Evolutionary conservation across 1,140 invertebrate species (phyloP).

Genomic region (Lasioglossum baleicum): DNA sequence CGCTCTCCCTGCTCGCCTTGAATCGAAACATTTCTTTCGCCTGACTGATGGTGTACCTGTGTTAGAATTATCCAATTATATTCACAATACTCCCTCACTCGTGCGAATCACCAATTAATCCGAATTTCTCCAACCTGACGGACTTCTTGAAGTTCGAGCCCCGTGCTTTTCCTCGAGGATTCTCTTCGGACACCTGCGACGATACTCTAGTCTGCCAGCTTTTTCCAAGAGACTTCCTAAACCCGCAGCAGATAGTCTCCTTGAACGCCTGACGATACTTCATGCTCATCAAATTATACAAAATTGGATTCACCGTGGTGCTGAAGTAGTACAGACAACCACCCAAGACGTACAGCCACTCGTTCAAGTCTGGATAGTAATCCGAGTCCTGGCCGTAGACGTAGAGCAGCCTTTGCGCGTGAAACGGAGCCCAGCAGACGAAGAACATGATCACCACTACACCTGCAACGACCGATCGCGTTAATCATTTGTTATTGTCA

Average conservation of each 20-base stretch:
- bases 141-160: conserved; percentile 29
- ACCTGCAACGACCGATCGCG: conserved; percentile 82
- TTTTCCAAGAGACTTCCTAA: not conserved
- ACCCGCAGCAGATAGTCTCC: conserved; percentile 82
- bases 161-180: conserved; percentile 9
- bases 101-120: too few relatives aligned
- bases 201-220: not conserved
- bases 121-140: conserved; percentile 28
- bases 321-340: conserved; percentile 94
- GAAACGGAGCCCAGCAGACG: conserved; percentile 98
- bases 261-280: conserved; percentile 91
- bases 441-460: conserved; percentile 98
- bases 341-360: conserved; percentile 89
- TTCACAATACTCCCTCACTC: not conserved
- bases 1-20: conserved; percentile 19
- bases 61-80: conserved; percentile 14
- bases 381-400: conserved; percentile 83
- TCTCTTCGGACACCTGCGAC: conserved; percentile 34
- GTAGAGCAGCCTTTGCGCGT: conserved; percentile 91
- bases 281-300: conserved; percentile 95
- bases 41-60: conserved; percentile 56
- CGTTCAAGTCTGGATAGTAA: conserved; percentile 85
- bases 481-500: too few relatives aligned
- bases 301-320: conserved; percentile 93
- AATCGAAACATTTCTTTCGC: conserved; percentile 62